These are phyloP conservation scores for Antennarius maculatus DNA, from an alignment of 2,797 vertebrate species.

Conservation along the genomic window DNA sequence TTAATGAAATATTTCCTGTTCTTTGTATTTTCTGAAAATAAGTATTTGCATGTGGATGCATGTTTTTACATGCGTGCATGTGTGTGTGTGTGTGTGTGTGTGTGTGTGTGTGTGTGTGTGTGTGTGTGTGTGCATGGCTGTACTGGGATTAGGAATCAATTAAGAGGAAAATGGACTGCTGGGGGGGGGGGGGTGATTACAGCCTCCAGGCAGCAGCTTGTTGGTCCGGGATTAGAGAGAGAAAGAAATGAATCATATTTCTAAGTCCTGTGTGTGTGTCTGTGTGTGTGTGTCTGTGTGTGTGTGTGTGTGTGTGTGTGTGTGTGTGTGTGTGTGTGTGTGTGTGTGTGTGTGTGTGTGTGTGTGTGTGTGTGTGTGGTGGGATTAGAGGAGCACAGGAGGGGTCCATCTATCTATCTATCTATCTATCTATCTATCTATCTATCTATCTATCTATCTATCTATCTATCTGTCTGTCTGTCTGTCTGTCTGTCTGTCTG, in stretches of 20 bases:
- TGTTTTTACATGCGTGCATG: not conserved
- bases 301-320: constrained; percentile 69
- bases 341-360: constrained; percentile 61
- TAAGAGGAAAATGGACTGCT: constrained; percentile 73
- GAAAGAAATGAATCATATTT: constrained; percentile 86
- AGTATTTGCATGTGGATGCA: not conserved
- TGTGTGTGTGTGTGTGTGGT: constrained; percentile 64
- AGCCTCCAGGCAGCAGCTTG: constrained; percentile 73
- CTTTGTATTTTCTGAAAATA: not conserved
- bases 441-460: constrained; percentile 39
- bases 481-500: constrained; percentile 20
- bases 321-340: constrained; percentile 70
- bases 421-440: constrained; percentile 41
- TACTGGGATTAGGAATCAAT: constrained; percentile 78
- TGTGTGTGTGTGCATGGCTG: constrained; percentile 37
- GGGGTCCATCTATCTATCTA: constrained; percentile 31
- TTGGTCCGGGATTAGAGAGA: constrained; percentile 75
- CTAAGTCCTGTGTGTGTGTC: constrained; percentile 77
- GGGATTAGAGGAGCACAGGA: constrained; percentile 61
- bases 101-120: constrained; percentile 21
- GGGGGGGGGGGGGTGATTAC: constrained; percentile 68
- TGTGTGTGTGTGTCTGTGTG: constrained; percentile 70
- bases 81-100: not conserved
- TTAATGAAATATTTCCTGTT: too few relatives aligned
- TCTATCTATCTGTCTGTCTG: constrained; percentile 33